Evolutionary conservation across 2,888 invertebrate species (phyloP).

Genomic region (Thelaira solivaga): DNA sequence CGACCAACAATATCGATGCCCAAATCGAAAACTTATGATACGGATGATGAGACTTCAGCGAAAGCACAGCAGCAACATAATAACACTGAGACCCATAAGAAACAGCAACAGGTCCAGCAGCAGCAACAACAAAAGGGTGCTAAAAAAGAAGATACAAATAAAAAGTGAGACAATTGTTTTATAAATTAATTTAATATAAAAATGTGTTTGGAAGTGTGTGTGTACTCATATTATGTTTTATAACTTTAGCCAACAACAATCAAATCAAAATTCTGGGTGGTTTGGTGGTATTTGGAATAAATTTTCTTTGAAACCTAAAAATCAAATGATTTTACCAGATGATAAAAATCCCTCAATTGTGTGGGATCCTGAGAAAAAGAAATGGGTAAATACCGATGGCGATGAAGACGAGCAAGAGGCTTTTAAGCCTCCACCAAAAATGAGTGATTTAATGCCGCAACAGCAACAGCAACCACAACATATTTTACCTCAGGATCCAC

Average conservation of each 20-base stretch:
- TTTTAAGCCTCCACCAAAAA: constrained; percentile 84
- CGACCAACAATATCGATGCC: constrained; percentile 80
- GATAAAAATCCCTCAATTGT: constrained; percentile 96
- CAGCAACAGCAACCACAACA: constrained; percentile 51
- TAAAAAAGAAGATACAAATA: constrained; percentile 48
- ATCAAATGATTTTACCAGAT: constrained; percentile 97
- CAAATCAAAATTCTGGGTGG: constrained; percentile 81
- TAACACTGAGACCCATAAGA: constrained; percentile 60
- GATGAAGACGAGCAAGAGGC: constrained; percentile 76
- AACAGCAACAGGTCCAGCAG: constrained; percentile 47
- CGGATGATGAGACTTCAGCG: constrained; percentile 66
- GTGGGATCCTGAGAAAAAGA: constrained; percentile 92
- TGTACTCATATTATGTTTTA: not conserved
- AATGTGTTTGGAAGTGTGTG: not conserved
- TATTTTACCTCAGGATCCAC: constrained; percentile 53
- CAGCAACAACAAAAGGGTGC: constrained; percentile 53
- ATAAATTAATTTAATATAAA: not conserved
- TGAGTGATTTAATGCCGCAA: constrained; percentile 78
- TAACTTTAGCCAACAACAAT: constrained; percentile 54
- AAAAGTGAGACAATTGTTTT: constrained; percentile 41
- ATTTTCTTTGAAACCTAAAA: constrained; percentile 88
- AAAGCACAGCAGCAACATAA: constrained; percentile 45
- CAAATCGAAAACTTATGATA: constrained; percentile 76
- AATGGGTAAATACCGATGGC: constrained; percentile 90
- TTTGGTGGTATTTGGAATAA: constrained; percentile 92